Conservation (phyloP, 2,113 vertebrate species). For the Sapayoa aenigma region DNA sequence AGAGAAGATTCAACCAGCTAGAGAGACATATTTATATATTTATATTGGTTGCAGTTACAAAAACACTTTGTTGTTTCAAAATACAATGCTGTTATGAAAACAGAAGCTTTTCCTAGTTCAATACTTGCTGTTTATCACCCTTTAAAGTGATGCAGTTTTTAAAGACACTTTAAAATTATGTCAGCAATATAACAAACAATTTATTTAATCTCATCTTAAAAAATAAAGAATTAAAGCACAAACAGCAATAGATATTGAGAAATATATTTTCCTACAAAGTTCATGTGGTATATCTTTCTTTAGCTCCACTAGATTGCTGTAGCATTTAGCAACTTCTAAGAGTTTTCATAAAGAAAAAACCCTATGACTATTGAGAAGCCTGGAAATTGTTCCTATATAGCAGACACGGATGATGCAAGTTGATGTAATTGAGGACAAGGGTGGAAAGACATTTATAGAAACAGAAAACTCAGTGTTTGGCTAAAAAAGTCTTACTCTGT, state of each 20-base stretch:
- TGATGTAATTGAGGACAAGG: slow-evolving; percentile 40
- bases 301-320: neutral
- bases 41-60: neutral
- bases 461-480: slow-evolving; percentile 54
- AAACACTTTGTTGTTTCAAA: neutral
- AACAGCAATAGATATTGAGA: neutral
- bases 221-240: neutral
- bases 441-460: slow-evolving; percentile 25
- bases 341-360: neutral
- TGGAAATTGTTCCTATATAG: slow-evolving; percentile 14
- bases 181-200: neutral
- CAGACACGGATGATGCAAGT: slow-evolving; percentile 48
- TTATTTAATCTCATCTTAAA: neutral
- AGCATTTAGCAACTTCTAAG: neutral
- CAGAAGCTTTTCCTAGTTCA: too few relatives aligned
- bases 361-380: neutral
- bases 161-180: neutral
- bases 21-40: neutral
- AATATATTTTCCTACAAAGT: neutral
- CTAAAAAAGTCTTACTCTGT: neutral
- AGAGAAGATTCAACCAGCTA: neutral
- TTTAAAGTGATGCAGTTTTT: too few relatives aligned
- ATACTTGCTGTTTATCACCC: too few relatives aligned
- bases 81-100: neutral
- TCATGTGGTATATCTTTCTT: neutral